Evolutionary conservation across 2,113 vertebrate genomes (phyloP), one percentile per base, ranked within the genome.

Genomic region (Mesoclemmys tuberculata): DNA sequence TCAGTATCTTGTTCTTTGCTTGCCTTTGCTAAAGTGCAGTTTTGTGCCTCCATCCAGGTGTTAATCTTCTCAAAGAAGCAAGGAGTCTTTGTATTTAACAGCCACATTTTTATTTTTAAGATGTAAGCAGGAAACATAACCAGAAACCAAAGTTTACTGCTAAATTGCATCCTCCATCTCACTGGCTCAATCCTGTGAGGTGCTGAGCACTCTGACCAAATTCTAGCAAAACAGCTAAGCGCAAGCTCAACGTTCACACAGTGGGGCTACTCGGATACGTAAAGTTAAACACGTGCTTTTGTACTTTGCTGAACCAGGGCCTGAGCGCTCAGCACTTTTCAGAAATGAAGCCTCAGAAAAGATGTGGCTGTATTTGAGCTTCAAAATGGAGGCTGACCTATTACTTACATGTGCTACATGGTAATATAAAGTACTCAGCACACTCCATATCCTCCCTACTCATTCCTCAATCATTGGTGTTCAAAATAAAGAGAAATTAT

Each of bases 261-360:
- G 88, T 80, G 44, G 81, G 56, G 82, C 92, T 96, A 88, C 88
- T 94, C 88, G 46, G 82, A 82, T 89, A 93, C 95, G 95, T 95
- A 94, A 83, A 97, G 92, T 94, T 96, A 96, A 97, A 90, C 92
- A 97, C 81, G 94, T 96, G 93, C 95, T 97, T 97, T 94, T 96
- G 90, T 90, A 90, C 80, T 94, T 96, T 88, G 31, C 68, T 97
- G 97, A 92, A 94, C 84, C 86, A 82, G 82, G 92, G 94, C 94
- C 92, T 96, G 74, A 22, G 82, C 88, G 90, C 90, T 95, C 94
- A 94, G 93, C 83, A 88, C 89, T 94, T 85, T 61, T 56, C 90
- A 88, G 74, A 78, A 95, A 93, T 71, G 35, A 64, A 44, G 89
- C 94, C 93, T 94, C 89, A 93, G 22, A 78, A 97, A 95, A 95